Evolutionary conservation across 92 coral and sea anemone genomes (phyloP), one percentile per base, ranked within the genome.

Genomic region (Desmophyllum pertusum): DNA sequence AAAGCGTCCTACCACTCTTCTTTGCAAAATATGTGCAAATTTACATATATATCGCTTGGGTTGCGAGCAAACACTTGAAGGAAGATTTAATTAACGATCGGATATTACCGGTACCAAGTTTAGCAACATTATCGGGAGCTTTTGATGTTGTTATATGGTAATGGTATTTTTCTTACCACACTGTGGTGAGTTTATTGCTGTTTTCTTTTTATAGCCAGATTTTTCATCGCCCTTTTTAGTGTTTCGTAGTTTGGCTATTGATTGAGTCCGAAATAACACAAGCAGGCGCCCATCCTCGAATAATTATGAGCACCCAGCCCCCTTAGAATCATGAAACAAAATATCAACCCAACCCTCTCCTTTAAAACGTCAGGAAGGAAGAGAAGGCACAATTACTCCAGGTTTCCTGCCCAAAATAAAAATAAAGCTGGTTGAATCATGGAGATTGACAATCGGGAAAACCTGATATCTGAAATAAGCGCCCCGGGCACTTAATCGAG

Each of bases 121-220:
- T 74, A 7, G 2, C 25, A 51, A 72, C 55, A 42, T 43, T 72
- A 51, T 45, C 77, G 77, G 55, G 37, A 3, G 55, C 77, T n/a
- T 72, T 72, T 72, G 77, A 72, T 72, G 77, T 72, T 45, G 11
- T 72, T 72, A 25, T 72, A 41, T n/a, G 52, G 76, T 11, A 41
- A 40, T 71, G 19, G 19, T 42, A 30, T 42, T 43, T 30, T 72
- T 31, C 43, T 72, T 46, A 17, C 77, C n/a, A 48, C 57, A 43
- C n/a, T 29, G 23, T 14, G 77, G 38, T 43, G 2, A 25, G 18
- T 68, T 38, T 37, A 39, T 68, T 18, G 73, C 5, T 68, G 73
- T 23, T 67, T 67, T 55, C 15, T 4, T 25, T 59, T 59, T 27
- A n/a, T n/a, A n/a, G 35, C 65, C 3, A 25, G 1, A 27, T 25